Percentiles rank a stretch among this genome's conserved stretches.
Conservation (phyloP, 2,797 vertebrate genomes). For the Gambusia yucatana region DNA sequence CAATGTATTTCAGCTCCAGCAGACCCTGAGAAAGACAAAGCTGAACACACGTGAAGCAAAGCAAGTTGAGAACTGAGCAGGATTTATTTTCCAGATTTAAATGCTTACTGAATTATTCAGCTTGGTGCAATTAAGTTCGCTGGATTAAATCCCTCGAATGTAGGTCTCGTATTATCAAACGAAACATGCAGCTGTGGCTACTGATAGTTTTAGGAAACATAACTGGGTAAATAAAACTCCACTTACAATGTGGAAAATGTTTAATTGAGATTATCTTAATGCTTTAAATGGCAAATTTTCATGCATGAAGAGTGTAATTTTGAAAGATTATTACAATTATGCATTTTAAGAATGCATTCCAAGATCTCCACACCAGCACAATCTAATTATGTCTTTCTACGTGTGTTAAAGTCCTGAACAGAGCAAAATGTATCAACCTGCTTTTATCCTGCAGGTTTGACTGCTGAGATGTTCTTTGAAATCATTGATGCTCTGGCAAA, state of each 20-base stretch:
- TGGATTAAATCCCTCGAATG: not conserved
- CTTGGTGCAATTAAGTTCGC: conserved; percentile 4
- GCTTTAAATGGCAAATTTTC: not conserved
- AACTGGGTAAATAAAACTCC: not conserved
- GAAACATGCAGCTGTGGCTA: not conserved
- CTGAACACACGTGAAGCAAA: conserved; percentile 9
- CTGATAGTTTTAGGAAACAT: not conserved
- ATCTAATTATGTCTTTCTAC: conserved; percentile 5
- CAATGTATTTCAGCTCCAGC: conserved; percentile 33
- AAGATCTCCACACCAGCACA: conserved; percentile 5
- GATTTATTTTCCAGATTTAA: conserved; percentile 5
- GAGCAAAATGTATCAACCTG: conserved; percentile 13
- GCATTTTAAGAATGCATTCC: conserved; percentile 16
- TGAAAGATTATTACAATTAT: not conserved
- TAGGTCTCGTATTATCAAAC: not conserved
- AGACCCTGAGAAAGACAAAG: conserved; percentile 29
- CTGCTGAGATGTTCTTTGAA: conserved; percentile 32
- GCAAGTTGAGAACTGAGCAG: not conserved
- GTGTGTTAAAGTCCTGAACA: conserved; percentile 25
- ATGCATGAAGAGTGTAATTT: not conserved
- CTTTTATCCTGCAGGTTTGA: conserved; percentile 19
- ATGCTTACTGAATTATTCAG: conserved; percentile 10
- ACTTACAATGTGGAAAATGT: not conserved
- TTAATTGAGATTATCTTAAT: not conserved
- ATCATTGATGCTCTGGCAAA: conserved; percentile 31